These are phyloP conservation scores for Piaya cayana DNA, from an alignment of 2,113 vertebrate species.

Conservation along the genomic window DNA sequence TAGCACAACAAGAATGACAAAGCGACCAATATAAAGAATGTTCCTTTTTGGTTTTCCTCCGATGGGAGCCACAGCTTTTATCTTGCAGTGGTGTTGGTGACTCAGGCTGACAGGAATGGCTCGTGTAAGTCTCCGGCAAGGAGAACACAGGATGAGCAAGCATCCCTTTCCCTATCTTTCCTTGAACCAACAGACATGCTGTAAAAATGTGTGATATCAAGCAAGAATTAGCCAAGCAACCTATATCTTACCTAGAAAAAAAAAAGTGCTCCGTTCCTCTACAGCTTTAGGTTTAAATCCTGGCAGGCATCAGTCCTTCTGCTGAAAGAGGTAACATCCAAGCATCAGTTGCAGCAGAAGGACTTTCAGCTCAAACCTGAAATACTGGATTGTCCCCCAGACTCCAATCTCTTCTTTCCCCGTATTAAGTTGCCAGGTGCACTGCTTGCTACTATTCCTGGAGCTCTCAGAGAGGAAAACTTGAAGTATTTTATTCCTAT, in stretches of 20 bases:
- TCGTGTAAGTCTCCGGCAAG: neutral
- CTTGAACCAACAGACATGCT: neutral
- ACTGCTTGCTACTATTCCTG: neutral
- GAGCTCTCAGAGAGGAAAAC: neutral
- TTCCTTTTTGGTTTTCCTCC: neutral
- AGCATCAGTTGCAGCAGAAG: neutral
- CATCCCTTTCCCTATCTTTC: neutral
- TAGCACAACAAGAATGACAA: neutral
- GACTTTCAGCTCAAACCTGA: neutral
- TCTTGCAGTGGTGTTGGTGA: neutral
- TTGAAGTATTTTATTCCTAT: neutral
- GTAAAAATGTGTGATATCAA: rapidly evolving
- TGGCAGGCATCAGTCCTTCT: neutral
- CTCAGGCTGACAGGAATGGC: neutral
- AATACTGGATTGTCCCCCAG: neutral
- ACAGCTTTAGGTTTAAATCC: neutral
- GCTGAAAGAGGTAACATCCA: neutral
- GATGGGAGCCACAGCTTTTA: neutral
- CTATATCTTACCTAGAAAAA: neutral
- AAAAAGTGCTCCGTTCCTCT: neutral
- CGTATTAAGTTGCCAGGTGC: neutral
- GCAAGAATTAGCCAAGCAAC: neutral
- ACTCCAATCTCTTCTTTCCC: neutral
- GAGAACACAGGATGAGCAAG: neutral
- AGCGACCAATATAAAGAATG: neutral